Evolutionary conservation across 1,140 invertebrate species (phyloP), one percentile per base, ranked within the genome.

Genomic region (Drosophila melanica): DNA sequence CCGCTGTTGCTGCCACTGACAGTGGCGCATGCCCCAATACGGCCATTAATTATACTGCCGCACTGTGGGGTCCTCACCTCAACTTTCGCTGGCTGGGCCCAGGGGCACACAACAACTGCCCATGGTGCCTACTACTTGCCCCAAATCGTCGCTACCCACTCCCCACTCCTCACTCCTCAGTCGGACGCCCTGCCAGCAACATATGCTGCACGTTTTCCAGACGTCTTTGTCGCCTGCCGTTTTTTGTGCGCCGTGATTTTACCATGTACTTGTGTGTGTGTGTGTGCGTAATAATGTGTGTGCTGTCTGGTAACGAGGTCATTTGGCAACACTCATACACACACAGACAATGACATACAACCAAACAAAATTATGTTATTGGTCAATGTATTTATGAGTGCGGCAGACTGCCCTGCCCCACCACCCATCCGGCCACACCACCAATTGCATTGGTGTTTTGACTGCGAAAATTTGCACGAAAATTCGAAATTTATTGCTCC

Each of bases 31-130:
- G 81, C 81, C 79, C 82, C 82, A 87, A 79, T 73, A 87, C 70
- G 82, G 75, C 82, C 82, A 87, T 87, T 87, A 87, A 87, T 87
- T 87, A 87, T 87, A 87, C 75, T 87, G 79, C 68, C 79, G 79
- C 82, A 87, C 75, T 75, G 71, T 60, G 77, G 79, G 79, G 33
- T 18, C 70, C 63, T 50, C 48, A 37, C 58, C 54, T 50, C 33
- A 58, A 77, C 73, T 76, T 69, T 51, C 76, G 63, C 35, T 63
- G n/a, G 37, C 44, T 18, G 9, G 10, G 20, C 41, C 30, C 65
- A 27, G 5, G 9, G 12, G 14, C 14, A 9, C 30, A 65, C 12
- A 47, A 20, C 16, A 54, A 54, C 35, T 20, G 51, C 3, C 10
- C n/a, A 37, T 30, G 44, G 30, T 60, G 44, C 37, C 37, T 37